A percentile compares a stretch with the other conserved stretches of the same genome.
Conservation (phyloP, 2,888 invertebrate genomes). For the Nysson spinosus region DNA sequence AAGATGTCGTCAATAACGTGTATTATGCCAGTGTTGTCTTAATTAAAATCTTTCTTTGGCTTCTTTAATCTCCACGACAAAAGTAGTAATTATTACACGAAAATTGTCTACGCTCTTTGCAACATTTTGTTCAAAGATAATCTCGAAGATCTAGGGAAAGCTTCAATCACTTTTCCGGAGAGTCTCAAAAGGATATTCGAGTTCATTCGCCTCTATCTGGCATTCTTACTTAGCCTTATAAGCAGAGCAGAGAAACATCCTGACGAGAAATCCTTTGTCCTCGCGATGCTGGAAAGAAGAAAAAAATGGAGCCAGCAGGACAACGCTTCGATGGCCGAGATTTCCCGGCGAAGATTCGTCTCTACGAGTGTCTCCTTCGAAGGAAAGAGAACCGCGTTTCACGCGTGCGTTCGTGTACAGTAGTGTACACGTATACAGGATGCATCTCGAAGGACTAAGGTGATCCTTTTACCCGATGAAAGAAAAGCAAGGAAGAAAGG, state of each 20-base stretch:
- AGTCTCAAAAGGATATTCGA: conserved; percentile 22
- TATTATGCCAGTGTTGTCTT: conserved; percentile 5
- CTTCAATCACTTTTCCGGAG: conserved; percentile 24
- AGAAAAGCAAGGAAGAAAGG: not conserved
- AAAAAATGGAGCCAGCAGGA: conserved; percentile 9
- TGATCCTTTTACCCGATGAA: conserved; percentile 28
- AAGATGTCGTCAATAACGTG: not conserved
- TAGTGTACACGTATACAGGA: conserved; percentile 16
- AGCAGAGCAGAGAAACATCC: conserved; percentile 13
- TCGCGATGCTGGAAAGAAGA: conserved; percentile 10
- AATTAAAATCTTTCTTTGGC: conserved; percentile 6
- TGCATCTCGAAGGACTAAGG: conserved; percentile 24
- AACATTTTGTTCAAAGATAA: conserved; percentile 8
- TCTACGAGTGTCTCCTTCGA: too few species aligned
- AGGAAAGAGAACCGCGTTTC: conserved; percentile 26
- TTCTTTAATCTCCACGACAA: conserved; percentile 6
- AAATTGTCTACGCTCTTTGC: not conserved
- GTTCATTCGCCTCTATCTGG: conserved; percentile 15
- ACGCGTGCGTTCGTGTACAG: conserved; percentile 17
- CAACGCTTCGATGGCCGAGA: conserved; percentile 12
- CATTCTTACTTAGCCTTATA: conserved; percentile 27
- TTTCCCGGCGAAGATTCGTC: conserved; percentile 29
- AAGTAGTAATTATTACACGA: not conserved
- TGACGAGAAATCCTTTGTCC: conserved; percentile 31
- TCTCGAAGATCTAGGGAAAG: conserved; percentile 15